These are phyloP conservation scores for Brachyptera risi DNA, from an alignment of 2,888 invertebrate genomes.

Conservation along the genomic window DNA sequence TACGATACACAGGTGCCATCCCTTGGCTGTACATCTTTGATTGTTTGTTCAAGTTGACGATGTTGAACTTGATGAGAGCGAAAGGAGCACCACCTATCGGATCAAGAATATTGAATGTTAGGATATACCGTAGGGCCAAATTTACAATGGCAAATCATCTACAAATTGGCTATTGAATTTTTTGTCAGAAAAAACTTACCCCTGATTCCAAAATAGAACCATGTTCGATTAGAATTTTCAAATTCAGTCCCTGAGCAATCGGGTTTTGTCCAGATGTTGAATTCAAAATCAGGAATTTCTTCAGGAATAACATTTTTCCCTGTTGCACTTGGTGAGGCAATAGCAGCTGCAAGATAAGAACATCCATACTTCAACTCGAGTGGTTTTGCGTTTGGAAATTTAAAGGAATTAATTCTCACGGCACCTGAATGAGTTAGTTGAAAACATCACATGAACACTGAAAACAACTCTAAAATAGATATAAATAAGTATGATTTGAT, in stretches of 20 bases:
- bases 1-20: slow-evolving; percentile 76
- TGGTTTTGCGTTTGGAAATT: no score
- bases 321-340: neutral
- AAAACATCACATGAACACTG: no score
- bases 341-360: neutral
- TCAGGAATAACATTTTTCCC: slow-evolving; percentile 42
- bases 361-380: no score
- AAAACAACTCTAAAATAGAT: no score
- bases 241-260: slow-evolving; percentile 84
- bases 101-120: slow-evolving; percentile 8
- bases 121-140: no score
- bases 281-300: slow-evolving; percentile 65
- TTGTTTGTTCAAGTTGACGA: slow-evolving; percentile 85
- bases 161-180: no score
- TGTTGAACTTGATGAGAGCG: slow-evolving; percentile 67
- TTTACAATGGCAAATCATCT: no score
- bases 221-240: slow-evolving; percentile 86
- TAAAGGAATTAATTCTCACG: no score
- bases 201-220: slow-evolving; percentile 85
- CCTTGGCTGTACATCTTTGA: slow-evolving; percentile 89
- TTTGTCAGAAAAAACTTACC: no score
- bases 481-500: no score
- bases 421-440: no score
- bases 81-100: slow-evolving; percentile 49
- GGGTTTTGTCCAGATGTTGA: slow-evolving; percentile 85